Conservation (phyloP, 2,797 vertebrate species). For the Coracias cyanogaster region DNA sequence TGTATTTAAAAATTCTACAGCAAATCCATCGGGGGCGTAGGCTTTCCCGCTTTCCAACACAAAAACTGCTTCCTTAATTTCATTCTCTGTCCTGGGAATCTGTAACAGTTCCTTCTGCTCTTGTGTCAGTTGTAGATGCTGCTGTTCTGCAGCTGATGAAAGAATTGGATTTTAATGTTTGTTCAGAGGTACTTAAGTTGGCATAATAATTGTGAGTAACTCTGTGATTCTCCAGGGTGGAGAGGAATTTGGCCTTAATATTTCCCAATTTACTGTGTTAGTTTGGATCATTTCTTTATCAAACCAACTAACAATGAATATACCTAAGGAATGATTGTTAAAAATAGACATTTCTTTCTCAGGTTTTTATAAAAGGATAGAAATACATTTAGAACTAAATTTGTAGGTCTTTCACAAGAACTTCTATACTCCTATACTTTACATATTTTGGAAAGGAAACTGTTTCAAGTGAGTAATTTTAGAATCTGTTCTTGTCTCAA, state of each 20-base stretch:
- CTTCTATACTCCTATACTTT: neutral
- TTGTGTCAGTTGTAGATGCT: constrained; percentile 47
- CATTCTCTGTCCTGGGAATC: constrained; percentile 63
- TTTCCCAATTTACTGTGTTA: neutral
- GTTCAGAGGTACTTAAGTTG: constrained; percentile 31
- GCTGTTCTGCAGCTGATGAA: constrained; percentile 53
- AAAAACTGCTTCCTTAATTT: constrained; percentile 67
- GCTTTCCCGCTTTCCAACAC: constrained; percentile 62
- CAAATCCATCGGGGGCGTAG: constrained; percentile 55
- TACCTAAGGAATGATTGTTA: neutral
- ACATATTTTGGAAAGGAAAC: neutral
- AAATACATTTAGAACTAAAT: neutral
- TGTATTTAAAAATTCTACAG: constrained; percentile 71
- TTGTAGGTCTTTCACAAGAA: neutral
- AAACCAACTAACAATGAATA: neutral
- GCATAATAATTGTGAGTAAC: constrained; percentile 49
- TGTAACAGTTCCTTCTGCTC: constrained; percentile 52
- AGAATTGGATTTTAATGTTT: constrained; percentile 63
- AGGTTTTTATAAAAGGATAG: neutral
- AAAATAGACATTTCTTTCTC: neutral
- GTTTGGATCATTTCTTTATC: neutral
- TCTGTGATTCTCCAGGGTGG: constrained; percentile 10
- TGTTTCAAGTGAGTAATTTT: neutral
- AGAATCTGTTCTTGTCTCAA: neutral
- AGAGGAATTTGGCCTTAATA: neutral